Percentiles rank a stretch among this genome's conserved stretches.
Conservation (phyloP, 2,113 vertebrate genomes). For the Grallaria varia region DNA sequence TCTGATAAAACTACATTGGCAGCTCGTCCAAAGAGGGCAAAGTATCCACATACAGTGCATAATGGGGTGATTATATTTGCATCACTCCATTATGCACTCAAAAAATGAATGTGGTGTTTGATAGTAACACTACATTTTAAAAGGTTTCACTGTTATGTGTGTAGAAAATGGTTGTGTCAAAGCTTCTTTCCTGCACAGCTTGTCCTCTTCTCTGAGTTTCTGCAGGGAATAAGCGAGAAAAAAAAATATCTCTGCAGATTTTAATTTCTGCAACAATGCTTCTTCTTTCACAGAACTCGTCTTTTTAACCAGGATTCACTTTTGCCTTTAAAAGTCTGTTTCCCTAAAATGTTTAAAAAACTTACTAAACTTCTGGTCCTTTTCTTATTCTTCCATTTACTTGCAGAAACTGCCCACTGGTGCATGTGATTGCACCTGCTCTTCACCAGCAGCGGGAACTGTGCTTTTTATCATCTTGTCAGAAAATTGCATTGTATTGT, state of each 20-base stretch:
- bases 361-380: neutral
- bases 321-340: neutral
- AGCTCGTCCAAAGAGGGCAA: neutral
- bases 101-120: neutral
- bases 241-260: neutral
- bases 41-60: neutral
- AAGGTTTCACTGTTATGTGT: fast-evolving
- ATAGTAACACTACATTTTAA: neutral
- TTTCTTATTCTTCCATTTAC: neutral
- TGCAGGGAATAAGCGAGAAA: neutral
- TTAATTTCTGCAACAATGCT: neutral
- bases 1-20: neutral
- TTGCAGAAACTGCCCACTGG: neutral
- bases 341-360: neutral
- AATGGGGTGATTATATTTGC: neutral
- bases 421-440: neutral
- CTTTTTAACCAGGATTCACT: neutral
- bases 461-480: neutral
- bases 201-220: neutral
- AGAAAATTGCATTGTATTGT: neutral
- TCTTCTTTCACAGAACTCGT: fast-evolving
- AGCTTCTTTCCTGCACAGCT: neutral
- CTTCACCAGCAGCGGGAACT: neutral
- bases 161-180: neutral
- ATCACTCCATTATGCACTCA: neutral